A percentile compares a stretch with the other conserved stretches of the same genome.
Conservation (phyloP, 2,888 invertebrate species). For the Andrena marginata region DNA sequence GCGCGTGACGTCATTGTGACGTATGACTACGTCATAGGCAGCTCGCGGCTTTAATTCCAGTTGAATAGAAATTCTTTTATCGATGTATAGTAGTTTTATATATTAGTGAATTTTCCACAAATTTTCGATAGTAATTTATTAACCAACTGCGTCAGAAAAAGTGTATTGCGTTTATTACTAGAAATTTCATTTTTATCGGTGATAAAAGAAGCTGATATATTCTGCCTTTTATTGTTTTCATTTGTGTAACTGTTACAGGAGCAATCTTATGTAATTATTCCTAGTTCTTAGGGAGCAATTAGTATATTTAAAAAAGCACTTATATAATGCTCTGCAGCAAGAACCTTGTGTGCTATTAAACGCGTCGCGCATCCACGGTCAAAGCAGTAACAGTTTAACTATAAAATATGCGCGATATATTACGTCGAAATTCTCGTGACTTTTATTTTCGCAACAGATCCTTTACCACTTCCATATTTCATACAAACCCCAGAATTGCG, state of each 20-base stretch:
- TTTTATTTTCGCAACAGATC: background rate
- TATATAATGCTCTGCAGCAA: background rate
- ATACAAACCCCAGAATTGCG: too few species aligned
- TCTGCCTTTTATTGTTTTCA: too few species aligned
- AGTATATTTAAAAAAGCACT: constrained; percentile 1
- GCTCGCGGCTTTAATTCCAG: background rate
- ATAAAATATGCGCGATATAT: background rate
- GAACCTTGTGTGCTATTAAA: background rate
- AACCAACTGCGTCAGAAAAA: too few species aligned
- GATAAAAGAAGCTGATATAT: too few species aligned
- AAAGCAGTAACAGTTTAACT: background rate
- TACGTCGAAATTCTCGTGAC: background rate
- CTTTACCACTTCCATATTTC: too few species aligned
- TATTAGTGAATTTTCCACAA: background rate
- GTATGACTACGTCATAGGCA: background rate
- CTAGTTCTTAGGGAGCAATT: background rate
- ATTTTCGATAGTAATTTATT: background rate
- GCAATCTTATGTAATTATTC: background rate
- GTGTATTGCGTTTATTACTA: too few species aligned
- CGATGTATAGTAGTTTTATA: too few species aligned
- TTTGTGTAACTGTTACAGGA: too few species aligned
- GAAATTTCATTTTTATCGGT: too few species aligned
- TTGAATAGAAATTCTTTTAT: too few species aligned
- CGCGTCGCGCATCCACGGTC: background rate
- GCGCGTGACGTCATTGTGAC: background rate